A percentile compares a stretch with the other conserved stretches of the same genome.
phyloP scores from a whole-genome alignment of 2,113 vertebrate species.

The Piprites chloris region DNA sequence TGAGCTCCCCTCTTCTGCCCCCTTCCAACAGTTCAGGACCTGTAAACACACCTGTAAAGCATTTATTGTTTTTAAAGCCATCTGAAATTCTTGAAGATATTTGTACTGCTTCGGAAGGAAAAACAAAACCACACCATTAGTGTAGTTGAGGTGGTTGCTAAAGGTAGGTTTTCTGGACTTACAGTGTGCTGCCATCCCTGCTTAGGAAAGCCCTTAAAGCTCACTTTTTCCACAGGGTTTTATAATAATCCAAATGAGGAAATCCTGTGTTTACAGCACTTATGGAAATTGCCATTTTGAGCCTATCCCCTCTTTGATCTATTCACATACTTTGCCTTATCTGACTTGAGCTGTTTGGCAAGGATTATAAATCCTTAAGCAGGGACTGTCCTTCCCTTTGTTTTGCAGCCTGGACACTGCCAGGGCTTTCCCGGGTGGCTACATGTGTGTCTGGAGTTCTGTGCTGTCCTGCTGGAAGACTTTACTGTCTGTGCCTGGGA shows the following conservation, averaged over 20 bases:
- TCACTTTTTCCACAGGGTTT: neutral
- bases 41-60: neutral
- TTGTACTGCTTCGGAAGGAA: neutral
- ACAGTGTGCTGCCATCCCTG: neutral
- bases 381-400: neutral
- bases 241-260: conserved; percentile 39
- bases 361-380: neutral
- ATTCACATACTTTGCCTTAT: neutral
- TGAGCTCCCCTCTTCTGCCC: neutral
- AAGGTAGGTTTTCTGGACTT: neutral
- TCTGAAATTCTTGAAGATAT: neutral
- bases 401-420: neutral
- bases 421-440: neutral
- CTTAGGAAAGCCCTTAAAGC: neutral
- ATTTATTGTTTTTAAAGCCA: neutral
- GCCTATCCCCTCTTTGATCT: neutral
- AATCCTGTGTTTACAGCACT: conserved; percentile 41
- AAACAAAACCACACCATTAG: too few species aligned
- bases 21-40: neutral
- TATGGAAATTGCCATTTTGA: conserved; percentile 3
- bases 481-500: neutral
- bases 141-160: neutral
- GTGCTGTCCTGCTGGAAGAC: neutral
- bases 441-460: neutral
- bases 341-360: neutral